Conservation (phyloP, 1,140 invertebrate species). For the Reticulitermes speratus region DNA sequence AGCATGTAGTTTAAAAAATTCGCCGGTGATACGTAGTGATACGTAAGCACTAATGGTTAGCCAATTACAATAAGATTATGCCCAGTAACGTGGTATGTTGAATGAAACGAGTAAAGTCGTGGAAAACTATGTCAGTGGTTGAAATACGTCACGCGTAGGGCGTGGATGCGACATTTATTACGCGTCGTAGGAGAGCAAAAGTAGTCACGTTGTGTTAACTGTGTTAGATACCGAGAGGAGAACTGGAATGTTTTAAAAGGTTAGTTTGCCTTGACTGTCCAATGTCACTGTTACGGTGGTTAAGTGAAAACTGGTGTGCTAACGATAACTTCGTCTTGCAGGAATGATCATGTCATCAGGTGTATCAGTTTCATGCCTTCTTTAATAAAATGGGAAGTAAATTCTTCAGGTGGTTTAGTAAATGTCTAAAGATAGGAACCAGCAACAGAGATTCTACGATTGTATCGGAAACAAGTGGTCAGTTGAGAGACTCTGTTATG, state of each 20-base stretch:
- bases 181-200: no score
- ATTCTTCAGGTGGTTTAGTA: background rate
- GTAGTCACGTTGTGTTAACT: no score
- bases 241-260: background rate
- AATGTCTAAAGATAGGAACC: background rate
- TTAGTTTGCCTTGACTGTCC: background rate
- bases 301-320: background rate
- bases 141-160: no score
- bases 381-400: background rate
- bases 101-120: no score
- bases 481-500: background rate
- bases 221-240: background rate
- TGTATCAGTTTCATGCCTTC: background rate
- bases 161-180: no score
- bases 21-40: no score
- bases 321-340: background rate
- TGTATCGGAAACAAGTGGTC: background rate
- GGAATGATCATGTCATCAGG: background rate
- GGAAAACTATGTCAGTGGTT: no score
- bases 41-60: no score
- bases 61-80: no score
- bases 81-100: no score
- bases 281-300: background rate
- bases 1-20: no score
- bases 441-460: background rate